Percentiles rank a stretch among this genome's conserved stretches.
phyloP scores from a whole-genome alignment of 2,888 invertebrate genomes.

The Andrena marginata region DNA sequence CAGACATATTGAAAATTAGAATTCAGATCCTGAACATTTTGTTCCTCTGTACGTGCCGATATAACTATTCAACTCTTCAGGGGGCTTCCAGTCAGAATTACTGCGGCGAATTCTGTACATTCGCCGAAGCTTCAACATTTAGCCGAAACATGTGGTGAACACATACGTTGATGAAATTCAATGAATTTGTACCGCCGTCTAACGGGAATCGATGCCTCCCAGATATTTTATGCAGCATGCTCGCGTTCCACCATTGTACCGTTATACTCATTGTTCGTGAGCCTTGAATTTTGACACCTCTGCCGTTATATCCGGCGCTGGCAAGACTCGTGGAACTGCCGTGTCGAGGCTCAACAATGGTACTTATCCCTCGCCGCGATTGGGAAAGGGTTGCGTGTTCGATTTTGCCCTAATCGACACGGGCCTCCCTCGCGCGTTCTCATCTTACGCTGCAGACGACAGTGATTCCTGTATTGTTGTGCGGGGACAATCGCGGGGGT shows the following conservation, averaged over 20 bases:
- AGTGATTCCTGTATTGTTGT: constrained; percentile 65
- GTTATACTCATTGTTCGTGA: constrained; percentile 49
- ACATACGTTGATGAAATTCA: background rate
- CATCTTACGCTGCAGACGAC: constrained; percentile 71
- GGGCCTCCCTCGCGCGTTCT: constrained; percentile 38
- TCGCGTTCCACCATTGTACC: constrained; percentile 44
- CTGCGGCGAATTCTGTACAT: too few species aligned
- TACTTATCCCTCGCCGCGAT: constrained; percentile 52
- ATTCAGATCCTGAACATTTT: too few species aligned
- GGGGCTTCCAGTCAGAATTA: too few species aligned
- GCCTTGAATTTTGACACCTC: constrained; percentile 61
- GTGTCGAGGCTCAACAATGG: constrained; percentile 58
- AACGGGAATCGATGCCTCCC: constrained; percentile 36
- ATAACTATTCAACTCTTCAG: too few species aligned
- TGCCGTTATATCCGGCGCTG: constrained; percentile 54
- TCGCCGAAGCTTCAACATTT: too few species aligned
- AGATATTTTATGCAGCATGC: constrained; percentile 4
- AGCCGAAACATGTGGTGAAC: too few species aligned
- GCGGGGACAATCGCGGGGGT: constrained; percentile 50
- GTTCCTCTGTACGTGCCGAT: too few species aligned
- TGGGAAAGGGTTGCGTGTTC: constrained; percentile 58
- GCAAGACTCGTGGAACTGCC: constrained; percentile 36
- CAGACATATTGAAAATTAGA: too few species aligned
- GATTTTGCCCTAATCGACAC: constrained; percentile 64
- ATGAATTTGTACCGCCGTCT: background rate